Evolutionary conservation across 1,140 invertebrate genomes (phyloP).

Genomic region (Chionoecetes opilio): DNA sequence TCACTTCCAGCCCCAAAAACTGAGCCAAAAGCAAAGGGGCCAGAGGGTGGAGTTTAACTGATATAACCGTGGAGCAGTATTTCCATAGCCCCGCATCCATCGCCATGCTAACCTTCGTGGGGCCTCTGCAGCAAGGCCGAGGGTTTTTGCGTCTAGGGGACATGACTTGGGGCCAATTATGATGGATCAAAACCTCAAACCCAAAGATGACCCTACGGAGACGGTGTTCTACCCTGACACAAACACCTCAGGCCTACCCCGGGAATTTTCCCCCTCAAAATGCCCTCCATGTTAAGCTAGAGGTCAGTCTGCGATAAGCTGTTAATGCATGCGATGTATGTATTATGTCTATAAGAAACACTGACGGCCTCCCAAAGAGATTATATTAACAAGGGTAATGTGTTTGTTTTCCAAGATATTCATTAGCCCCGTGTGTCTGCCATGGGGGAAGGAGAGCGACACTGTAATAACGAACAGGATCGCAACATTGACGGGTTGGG

Average conservation of each 20-base stretch:
- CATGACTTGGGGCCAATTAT: conserved; percentile 60
- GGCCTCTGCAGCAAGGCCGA: not conserved
- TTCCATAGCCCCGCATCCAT: not conserved
- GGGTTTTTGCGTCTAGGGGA: conserved; percentile 75
- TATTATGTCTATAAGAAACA: not conserved
- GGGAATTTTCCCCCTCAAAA: conserved; percentile 77
- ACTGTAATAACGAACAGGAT: not conserved
- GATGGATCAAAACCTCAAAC: conserved; percentile 38
- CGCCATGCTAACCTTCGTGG: not conserved
- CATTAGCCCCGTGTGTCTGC: not conserved
- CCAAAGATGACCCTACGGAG: conserved; percentile 36
- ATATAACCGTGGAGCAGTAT: not conserved
- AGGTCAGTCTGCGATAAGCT: not conserved
- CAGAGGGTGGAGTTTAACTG: too few species aligned
- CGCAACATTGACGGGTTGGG: not conserved
- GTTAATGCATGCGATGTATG: not conserved
- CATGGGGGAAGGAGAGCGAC: not conserved
- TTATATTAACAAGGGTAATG: not conserved
- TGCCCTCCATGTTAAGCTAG: not conserved
- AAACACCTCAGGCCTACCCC: conserved; percentile 46
- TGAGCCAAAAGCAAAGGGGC: too few species aligned
- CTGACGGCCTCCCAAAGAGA: too few species aligned
- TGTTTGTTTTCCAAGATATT: not conserved
- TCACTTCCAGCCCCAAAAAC: too few species aligned
- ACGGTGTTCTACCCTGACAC: conserved; percentile 65